Conservation (phyloP, 2,113 vertebrate species). For the Gracilinanus agilis region DNA sequence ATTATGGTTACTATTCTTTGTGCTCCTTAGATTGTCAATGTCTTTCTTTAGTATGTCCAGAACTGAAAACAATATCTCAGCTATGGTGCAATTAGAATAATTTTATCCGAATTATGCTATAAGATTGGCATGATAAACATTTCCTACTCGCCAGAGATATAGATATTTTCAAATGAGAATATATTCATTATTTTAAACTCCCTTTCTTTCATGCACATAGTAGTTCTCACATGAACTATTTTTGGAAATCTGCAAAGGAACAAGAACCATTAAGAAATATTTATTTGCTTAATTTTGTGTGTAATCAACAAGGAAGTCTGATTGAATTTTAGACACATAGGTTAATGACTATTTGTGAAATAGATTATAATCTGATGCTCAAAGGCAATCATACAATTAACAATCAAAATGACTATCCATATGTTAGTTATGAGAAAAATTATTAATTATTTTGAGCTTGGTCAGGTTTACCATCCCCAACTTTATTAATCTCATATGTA, state of each 20-base stretch:
- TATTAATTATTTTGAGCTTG: slow-evolving; percentile 2
- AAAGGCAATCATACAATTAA: slow-evolving; percentile 23
- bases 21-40: neutral
- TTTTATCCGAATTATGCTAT: neutral
- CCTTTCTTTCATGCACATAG: neutral
- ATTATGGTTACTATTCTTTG: no score
- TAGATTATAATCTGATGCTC: neutral
- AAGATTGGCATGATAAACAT: neutral
- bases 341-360: slow-evolving; percentile 55
- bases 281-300: slow-evolving; percentile 57
- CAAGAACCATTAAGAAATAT: slow-evolving; percentile 31
- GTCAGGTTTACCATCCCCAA: neutral
- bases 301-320: slow-evolving; percentile 37
- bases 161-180: neutral
- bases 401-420: slow-evolving; percentile 26
- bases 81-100: neutral
- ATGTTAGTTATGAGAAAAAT: slow-evolving; percentile 9
- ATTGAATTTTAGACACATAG: slow-evolving; percentile 37
- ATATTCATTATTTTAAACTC: neutral
- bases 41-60: neutral
- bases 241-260: slow-evolving; percentile 26
- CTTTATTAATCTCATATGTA: neutral
- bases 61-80: neutral
- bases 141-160: neutral
- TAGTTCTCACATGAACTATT: slow-evolving; percentile 22